Conservation (phyloP, 2,113 vertebrate genomes). For the Fregata magnificens region DNA sequence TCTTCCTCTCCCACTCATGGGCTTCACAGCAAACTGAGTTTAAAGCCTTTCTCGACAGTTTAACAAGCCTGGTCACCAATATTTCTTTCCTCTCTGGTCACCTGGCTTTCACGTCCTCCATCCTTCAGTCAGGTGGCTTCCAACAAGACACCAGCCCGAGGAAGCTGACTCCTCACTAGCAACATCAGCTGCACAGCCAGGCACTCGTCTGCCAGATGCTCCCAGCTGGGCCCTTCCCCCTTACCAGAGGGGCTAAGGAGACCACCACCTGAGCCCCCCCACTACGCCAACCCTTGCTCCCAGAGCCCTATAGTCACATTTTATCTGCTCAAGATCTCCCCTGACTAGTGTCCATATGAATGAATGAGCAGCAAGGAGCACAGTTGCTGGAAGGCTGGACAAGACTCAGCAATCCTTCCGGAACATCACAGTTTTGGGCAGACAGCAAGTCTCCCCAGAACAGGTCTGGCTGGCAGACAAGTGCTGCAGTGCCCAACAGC, state of each 20-base stretch:
- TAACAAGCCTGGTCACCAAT: background rate
- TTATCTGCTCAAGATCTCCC: background rate
- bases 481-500: background rate
- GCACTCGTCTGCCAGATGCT: background rate
- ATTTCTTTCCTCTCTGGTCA: background rate
- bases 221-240: background rate
- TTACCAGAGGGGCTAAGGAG: background rate
- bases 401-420: background rate
- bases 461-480: background rate
- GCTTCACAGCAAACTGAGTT: background rate
- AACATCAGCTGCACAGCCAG: background rate
- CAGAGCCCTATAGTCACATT: background rate
- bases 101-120: background rate
- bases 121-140: background rate
- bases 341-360: background rate
- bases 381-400: background rate
- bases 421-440: background rate
- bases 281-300: background rate
- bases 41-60: background rate
- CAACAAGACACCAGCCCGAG: background rate
- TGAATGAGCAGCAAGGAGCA: background rate
- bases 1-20: fast-evolving
- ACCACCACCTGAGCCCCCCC: background rate
- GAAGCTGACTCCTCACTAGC: background rate
- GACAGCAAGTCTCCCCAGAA: background rate